Evolutionary conservation across 2,888 invertebrate genomes (phyloP).

Genomic region (Thera britannica): DNA sequence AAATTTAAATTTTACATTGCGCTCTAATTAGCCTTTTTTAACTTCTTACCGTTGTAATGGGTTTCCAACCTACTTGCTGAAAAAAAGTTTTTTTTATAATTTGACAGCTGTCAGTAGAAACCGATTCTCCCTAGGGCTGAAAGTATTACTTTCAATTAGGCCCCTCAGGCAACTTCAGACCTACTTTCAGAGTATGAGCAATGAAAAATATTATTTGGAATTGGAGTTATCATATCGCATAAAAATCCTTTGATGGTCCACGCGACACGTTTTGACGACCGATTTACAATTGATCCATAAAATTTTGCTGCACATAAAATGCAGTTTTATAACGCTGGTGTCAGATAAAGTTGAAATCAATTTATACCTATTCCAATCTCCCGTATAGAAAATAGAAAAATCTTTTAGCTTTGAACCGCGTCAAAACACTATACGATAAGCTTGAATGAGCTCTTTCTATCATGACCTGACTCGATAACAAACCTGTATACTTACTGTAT

Average conservation of each 20-base stretch:
- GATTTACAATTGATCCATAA: constrained; percentile 18
- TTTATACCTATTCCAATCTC: constrained; percentile 14
- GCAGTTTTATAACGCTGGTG: constrained; percentile 20
- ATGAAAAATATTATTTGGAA: background rate
- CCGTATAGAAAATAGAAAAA: constrained; percentile 18
- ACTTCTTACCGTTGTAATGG: too few species aligned
- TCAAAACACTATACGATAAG: constrained; percentile 12
- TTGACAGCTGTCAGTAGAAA: too few species aligned
- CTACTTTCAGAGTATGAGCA: too few species aligned
- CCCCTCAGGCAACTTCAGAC: too few species aligned
- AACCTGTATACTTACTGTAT: background rate
- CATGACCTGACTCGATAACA: background rate
- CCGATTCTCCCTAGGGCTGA: too few species aligned
- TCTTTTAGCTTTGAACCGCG: constrained; percentile 7
- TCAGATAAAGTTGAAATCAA: constrained; percentile 13
- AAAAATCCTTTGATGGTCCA: constrained; percentile 11
- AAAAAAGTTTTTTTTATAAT: too few species aligned
- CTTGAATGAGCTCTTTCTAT: constrained; percentile 19
- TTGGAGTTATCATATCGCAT: background rate
- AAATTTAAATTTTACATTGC: too few species aligned
- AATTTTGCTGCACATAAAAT: constrained; percentile 29
- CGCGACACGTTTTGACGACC: constrained; percentile 16
- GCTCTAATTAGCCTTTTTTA: too few species aligned
- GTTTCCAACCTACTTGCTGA: too few species aligned
- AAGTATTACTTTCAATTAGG: too few species aligned